Base-by-base conservation (phyloP, 1,140 invertebrate species). In the Rhynchophorus ferrugineus region DNA sequence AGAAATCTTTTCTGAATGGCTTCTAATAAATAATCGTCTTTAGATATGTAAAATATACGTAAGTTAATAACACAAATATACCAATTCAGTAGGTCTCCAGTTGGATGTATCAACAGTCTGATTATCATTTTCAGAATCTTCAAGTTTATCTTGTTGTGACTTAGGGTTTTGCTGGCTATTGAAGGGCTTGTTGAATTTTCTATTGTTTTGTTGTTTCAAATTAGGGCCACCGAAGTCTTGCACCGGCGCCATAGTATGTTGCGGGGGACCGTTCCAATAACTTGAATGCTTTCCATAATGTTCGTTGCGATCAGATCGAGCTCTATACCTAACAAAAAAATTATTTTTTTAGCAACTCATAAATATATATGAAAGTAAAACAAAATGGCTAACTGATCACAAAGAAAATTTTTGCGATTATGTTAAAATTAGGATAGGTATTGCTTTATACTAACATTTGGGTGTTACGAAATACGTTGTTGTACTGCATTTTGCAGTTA, bases 1-100 rank as follows among this genome's bases (percentile, higher is more conserved):
- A 97, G 64, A 98, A 91, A 72, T 95, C 86, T 73, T 97, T 97
- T 50, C 85, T 77, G 68, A 97, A 95, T 24, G 85, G 82, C 56
- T 83, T 79, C 49, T 47, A n/a, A 18, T 6, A 6, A 43, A 2
- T 20, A 43, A 18, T 43, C n/a, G 17, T 8, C 1, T 13, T 39
- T 39, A 39, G 16, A 39, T n/a, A 39, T n/a, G 7, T 33, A 9
- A 5, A 7, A 7, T 38, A 9, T 38, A 38, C 14, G 13, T 7
- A 38, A 38, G 7, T 20, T 41, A n/a, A n/a, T n/a, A n/a, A n/a
- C 42, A 39, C 20, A 22, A 18, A 24, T 3, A 38, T 52, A 3
- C 50, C 50, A 52, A 8, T 44, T 29, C 24, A 6, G 24, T 29
- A 29, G 24, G 24, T 29, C 5, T 29, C 24, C 24, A 29, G 24